phyloP scores from a whole-genome alignment of 2,888 invertebrate genomes.

The Nomada fucata region DNA sequence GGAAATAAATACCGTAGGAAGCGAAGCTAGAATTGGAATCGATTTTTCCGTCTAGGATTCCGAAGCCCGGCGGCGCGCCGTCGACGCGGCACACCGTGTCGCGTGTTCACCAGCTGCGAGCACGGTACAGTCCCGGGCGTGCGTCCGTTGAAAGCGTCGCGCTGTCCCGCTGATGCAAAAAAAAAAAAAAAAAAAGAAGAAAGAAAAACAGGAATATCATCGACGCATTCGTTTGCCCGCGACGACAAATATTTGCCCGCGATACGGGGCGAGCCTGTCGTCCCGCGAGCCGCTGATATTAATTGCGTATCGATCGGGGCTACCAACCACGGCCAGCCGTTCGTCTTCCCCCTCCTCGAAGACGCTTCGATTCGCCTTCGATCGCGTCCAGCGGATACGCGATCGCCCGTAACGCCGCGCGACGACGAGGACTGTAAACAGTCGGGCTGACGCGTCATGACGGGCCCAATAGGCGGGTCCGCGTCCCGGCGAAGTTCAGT shows the following conservation, averaged over 20 bases:
- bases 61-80: no score
- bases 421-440: no score
- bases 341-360: neutral
- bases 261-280: conserved; percentile 11
- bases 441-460: no score
- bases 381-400: no score
- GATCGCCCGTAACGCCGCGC: no score
- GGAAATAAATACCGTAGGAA: no score
- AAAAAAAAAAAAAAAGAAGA: neutral
- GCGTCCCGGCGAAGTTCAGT: neutral
- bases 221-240: conserved; percentile 9
- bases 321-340: neutral
- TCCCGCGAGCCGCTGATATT: conserved; percentile 20
- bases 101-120: neutral
- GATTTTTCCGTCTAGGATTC: no score
- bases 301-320: conserved; percentile 42
- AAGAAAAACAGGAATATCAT: conserved; percentile 4
- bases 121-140: neutral
- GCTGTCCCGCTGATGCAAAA: no score
- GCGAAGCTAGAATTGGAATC: no score
- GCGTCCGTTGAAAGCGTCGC: neutral
- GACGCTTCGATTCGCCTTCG: neutral
- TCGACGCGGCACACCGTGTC: no score
- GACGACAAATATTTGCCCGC: conserved; percentile 40
- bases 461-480: no score